Percentiles rank a stretch among this genome's conserved stretches.
phyloP scores from a whole-genome alignment of 2,888 invertebrate species.

The Leucophenga montana region DNA sequence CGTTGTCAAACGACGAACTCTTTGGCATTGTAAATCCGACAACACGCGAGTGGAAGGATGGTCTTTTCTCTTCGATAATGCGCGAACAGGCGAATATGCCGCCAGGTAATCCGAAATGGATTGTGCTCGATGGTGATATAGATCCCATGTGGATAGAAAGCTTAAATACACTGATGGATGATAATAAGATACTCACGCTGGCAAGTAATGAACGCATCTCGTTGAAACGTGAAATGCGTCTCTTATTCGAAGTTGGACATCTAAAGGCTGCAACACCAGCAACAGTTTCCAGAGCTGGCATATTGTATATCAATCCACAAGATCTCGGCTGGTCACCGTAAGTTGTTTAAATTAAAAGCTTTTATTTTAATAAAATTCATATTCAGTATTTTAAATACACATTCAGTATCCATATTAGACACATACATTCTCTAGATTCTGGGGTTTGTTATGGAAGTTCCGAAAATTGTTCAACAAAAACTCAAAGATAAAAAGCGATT shows the following conservation, averaged over 20 bases:
- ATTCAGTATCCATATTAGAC: background rate
- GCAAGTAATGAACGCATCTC: slow-evolving; percentile 97
- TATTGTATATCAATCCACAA: slow-evolving; percentile 93
- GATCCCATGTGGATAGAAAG: slow-evolving; percentile 91
- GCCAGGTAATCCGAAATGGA: slow-evolving; percentile 92
- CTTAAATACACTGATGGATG: slow-evolving; percentile 97
- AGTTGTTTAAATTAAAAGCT: slow-evolving; percentile 68
- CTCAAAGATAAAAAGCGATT: too few relatives aligned
- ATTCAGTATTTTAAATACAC: background rate
- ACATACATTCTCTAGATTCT: too few relatives aligned
- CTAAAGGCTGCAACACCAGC: slow-evolving; percentile 95
- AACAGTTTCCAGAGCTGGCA: slow-evolving; percentile 95
- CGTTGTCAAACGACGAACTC: slow-evolving; percentile 94
- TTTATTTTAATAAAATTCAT: background rate
- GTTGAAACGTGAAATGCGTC: slow-evolving; percentile 88
- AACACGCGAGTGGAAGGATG: slow-evolving; percentile 94
- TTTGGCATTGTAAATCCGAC: slow-evolving; percentile 95
- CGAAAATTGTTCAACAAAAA: too few relatives aligned
- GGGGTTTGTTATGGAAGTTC: too few relatives aligned
- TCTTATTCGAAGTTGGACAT: slow-evolving; percentile 93
- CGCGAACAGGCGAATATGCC: slow-evolving; percentile 92
- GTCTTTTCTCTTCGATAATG: slow-evolving; percentile 94
- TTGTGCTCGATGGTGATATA: slow-evolving; percentile 95
- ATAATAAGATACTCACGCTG: slow-evolving; percentile 94
- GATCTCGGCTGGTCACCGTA: slow-evolving; percentile 97